These are phyloP conservation scores for Athene noctua DNA, from an alignment of 2,113 vertebrate genomes.

Conservation along the genomic window DNA sequence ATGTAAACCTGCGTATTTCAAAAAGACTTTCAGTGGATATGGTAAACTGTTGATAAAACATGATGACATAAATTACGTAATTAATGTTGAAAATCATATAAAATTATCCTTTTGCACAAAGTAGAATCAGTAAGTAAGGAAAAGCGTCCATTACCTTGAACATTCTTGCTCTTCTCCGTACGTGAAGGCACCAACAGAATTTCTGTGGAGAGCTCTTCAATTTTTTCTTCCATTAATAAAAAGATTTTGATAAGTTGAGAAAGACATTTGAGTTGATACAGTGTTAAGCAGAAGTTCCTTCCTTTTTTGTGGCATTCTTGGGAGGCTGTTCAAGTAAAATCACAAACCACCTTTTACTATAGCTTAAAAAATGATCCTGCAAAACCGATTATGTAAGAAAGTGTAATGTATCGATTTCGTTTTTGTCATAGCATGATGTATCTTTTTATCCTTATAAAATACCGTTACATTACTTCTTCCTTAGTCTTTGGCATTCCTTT, in stretches of 20 bases:
- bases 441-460: not conserved
- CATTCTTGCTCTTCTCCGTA: constrained; percentile 64
- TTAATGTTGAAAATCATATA: not conserved
- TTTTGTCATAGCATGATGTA: not conserved
- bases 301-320: constrained; percentile 73
- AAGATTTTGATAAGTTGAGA: constrained; percentile 80
- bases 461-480: not conserved
- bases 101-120: not conserved
- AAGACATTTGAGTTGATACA: constrained; percentile 85
- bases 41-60: not conserved
- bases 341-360: not conserved
- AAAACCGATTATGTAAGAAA: not conserved
- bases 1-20: not conserved
- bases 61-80: not conserved
- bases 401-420: not conserved
- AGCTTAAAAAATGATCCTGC: not conserved
- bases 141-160: constrained; percentile 80
- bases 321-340: constrained; percentile 73
- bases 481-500: not conserved
- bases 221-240: constrained; percentile 82
- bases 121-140: not conserved
- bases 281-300: constrained; percentile 80
- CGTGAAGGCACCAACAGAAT: constrained; percentile 74
- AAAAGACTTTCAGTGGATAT: not conserved
- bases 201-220: constrained; percentile 80